These are phyloP conservation scores for Hydrophis major DNA, from an alignment of 2,797 vertebrate genomes.

Conservation along the genomic window DNA sequence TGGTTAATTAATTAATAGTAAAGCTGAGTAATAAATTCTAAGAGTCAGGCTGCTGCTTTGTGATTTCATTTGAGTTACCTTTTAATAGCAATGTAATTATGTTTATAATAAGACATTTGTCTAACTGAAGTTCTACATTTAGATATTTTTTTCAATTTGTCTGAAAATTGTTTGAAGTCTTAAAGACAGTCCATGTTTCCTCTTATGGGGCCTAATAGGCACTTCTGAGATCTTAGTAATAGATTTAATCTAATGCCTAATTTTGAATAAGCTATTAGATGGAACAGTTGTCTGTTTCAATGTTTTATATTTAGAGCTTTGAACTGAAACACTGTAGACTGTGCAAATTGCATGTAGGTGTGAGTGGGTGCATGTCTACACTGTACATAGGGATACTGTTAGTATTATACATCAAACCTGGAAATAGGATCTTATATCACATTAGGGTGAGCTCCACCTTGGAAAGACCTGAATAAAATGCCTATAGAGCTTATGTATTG, in stretches of 20 bases:
- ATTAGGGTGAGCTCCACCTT: background rate
- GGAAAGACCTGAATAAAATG: background rate
- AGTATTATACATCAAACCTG: background rate
- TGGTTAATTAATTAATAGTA: background rate
- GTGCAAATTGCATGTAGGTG: background rate
- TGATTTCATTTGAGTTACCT: background rate
- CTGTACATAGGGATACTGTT: background rate
- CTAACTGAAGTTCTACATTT: background rate
- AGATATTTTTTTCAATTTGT: background rate
- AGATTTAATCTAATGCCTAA: background rate
- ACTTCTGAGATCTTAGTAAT: background rate
- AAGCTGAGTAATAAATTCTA: background rate
- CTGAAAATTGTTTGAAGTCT: background rate
- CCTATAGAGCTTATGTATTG: constrained; percentile 25
- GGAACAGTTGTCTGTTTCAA: background rate
- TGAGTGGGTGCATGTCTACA: background rate
- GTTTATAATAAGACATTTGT: background rate
- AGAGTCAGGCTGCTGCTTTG: background rate
- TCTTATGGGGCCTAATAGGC: background rate
- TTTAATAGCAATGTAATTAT: background rate
- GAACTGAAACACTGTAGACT: background rate
- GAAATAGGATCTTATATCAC: background rate
- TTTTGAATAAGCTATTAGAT: background rate
- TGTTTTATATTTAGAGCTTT: background rate
- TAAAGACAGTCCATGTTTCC: background rate